Conservation (phyloP, 1,140 invertebrate species). For the Hydropsyche tenuis region DNA sequence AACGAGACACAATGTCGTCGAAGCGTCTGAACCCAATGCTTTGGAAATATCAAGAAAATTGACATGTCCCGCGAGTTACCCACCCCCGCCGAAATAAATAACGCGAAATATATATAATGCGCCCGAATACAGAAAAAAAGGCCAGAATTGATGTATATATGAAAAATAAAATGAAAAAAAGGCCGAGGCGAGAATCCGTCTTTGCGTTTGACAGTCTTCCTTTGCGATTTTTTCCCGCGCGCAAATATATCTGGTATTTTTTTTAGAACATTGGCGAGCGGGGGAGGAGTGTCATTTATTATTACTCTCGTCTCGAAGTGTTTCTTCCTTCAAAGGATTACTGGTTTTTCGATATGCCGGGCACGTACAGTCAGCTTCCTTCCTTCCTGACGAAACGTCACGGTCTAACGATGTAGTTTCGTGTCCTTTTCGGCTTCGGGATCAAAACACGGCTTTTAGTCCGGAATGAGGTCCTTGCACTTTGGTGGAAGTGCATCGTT, state of each 20-base stretch:
- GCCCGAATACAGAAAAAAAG: not conserved
- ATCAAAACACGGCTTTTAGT: not conserved
- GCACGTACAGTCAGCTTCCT: slow-evolving; percentile 2
- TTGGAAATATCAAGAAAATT: slow-evolving; percentile 37
- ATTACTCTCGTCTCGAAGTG: slow-evolving; percentile 19
- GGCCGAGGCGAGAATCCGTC: slow-evolving; percentile 2
- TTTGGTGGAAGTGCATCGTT: not conserved
- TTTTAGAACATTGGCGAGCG: too few species aligned
- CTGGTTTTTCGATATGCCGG: not conserved
- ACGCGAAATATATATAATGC: not conserved
- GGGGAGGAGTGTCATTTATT: slow-evolving; percentile 26
- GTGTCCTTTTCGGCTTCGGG: not conserved
- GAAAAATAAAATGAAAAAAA: not conserved
- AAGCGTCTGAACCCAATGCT: slow-evolving; percentile 26
- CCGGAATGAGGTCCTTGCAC: not conserved
- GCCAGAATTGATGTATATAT: not conserved
- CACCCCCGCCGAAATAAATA: slow-evolving; percentile 12
- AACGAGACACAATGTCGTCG: slow-evolving; percentile 25
- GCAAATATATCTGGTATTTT: too few species aligned
- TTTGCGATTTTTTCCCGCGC: slow-evolving; percentile 6
- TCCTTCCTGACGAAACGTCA: not conserved
- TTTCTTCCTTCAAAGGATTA: slow-evolving; percentile 29
- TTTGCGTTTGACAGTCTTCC: slow-evolving; percentile 36
- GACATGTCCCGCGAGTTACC: too few species aligned
- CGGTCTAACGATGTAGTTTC: not conserved